A percentile compares a stretch with the other conserved stretches of the same genome.
These are phyloP conservation scores for Paedocypris sp. DNA, from an alignment of 2,113 vertebrate genomes.

Conservation along the genomic window DNA sequence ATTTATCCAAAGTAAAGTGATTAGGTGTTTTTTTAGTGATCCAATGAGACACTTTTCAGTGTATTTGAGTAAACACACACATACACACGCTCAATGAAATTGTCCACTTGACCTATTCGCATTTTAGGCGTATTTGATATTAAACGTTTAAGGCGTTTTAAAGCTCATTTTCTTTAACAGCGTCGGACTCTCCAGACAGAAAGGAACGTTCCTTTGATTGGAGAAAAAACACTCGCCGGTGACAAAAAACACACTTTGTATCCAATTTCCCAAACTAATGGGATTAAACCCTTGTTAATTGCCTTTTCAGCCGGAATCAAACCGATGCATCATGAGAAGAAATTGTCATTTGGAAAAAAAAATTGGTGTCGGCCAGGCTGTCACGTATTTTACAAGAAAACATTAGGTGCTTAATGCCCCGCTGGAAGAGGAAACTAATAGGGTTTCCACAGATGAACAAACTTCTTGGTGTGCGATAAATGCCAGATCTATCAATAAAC, in stretches of 20 bases:
- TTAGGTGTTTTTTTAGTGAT: too few relatives aligned
- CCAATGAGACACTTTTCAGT: too few relatives aligned
- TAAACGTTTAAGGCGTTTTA: too few relatives aligned
- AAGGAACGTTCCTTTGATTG: slow-evolving; percentile 27
- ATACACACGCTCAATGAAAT: too few relatives aligned
- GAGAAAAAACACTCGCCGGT: slow-evolving; percentile 32
- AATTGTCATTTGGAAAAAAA: slow-evolving; percentile 47
- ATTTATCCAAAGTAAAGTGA: too few relatives aligned
- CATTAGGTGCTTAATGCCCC: slow-evolving; percentile 60
- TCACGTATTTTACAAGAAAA: slow-evolving; percentile 63
- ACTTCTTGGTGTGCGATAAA: slow-evolving; percentile 49
- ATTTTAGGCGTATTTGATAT: too few relatives aligned
- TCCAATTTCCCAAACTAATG: slow-evolving; percentile 50
- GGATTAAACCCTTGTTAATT: slow-evolving; percentile 59
- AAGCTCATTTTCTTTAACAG: slow-evolving; percentile 15
- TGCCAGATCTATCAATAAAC: slow-evolving; percentile 26
- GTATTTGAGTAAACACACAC: too few relatives aligned
- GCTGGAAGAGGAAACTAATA: slow-evolving; percentile 51
- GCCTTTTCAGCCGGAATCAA: slow-evolving; percentile 47
- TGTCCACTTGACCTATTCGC: too few relatives aligned
- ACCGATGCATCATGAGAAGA: slow-evolving; percentile 52
- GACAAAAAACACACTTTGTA: slow-evolving; percentile 49
- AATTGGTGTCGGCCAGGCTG: slow-evolving; percentile 50
- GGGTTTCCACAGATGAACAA: slow-evolving; percentile 51
- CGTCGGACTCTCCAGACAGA: slow-evolving; percentile 12